Evolutionary conservation across 2,113 vertebrate genomes (phyloP), one percentile per base, ranked within the genome.

Genomic region (Hippocampus mohnikei): DNA sequence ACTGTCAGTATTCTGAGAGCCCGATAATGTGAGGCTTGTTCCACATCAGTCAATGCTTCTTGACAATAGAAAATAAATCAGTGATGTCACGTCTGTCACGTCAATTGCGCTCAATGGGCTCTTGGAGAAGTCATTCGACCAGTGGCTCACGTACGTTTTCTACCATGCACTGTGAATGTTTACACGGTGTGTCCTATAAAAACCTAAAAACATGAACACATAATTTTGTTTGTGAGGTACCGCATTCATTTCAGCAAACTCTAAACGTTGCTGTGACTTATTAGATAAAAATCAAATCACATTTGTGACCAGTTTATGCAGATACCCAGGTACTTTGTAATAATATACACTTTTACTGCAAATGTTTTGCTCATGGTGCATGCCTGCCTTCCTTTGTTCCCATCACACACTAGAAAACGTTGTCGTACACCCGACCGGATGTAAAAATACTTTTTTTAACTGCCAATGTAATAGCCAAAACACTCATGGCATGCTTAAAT

Each of bases 401-500:
- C 40, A 21, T 59, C 23, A 21, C 7, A 66, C 20, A 50, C 56
- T 37, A 63, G 55, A 52, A 58, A 27, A 16, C 56, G 37, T 33
- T 33, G 29, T 52, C 67, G 37, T 61, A 33, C 62, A 64, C 62
- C 40, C 7, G 65, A 69, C 62, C 40, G 44, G 63, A 79, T 42
- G 72, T 61, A 62, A 44, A 52, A 56, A 65, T 46, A 63, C 2
- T 3, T 27, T 33, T 25, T 61, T 67, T 72, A 50, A 5, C 33
- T 70, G 71, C 81, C 84, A 62, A 80, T 77, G 33, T 60, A 21
- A 46, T 58, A 53, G 76, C 50, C 29, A 69, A 78, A 83, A 77
- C 75, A 84, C 40, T 69, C 62, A 69, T 18, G 66, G 70, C 78
- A 79, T 66, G 66, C 74, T 87, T 86, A 89, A 87, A 90, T 82